A percentile compares a stretch with the other conserved stretches of the same genome.
Conservation (phyloP, 2,888 invertebrate species). For the Diplazon laetatorius region DNA sequence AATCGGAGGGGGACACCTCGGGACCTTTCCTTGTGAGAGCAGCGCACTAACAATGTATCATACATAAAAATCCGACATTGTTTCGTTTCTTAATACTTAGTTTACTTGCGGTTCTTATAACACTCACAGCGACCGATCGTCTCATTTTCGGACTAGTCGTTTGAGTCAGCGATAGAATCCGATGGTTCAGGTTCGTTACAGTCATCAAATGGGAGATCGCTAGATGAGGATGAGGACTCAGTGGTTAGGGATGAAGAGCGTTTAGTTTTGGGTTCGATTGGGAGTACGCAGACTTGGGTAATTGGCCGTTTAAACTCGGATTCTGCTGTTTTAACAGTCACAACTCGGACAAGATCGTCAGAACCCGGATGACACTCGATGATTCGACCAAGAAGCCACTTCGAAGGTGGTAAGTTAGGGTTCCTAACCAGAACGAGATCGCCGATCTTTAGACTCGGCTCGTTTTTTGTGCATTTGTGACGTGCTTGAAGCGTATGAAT, state of each 20-base stretch:
- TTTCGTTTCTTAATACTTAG: too few relatives aligned
- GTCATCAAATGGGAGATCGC: conserved; percentile 4
- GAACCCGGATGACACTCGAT: conserved; percentile 30
- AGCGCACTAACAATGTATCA: too few relatives aligned
- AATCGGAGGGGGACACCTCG: too few relatives aligned
- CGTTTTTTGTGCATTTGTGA: conserved; percentile 10
- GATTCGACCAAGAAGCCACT: conserved; percentile 25
- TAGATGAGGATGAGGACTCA: neutral
- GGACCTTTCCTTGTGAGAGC: too few relatives aligned
- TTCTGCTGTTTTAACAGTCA: conserved; percentile 1
- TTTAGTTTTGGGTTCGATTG: neutral
- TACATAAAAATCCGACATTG: too few relatives aligned
- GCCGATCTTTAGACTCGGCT: neutral
- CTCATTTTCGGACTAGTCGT: too few relatives aligned
- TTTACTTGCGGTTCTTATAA: too few relatives aligned
- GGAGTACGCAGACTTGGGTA: conserved; percentile 2
- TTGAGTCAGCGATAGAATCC: too few relatives aligned
- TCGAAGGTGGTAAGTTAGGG: conserved; percentile 6
- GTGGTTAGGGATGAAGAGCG: neutral
- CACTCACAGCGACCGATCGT: too few relatives aligned
- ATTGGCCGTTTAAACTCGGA: conserved; percentile 28
- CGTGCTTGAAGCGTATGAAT: conserved; percentile 22
- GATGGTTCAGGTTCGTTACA: conserved; percentile 8
- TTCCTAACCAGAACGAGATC: conserved; percentile 19
- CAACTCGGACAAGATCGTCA: conserved; percentile 3